Conservation (phyloP, 2,113 vertebrate species). For the Melanocharis versteri region DNA sequence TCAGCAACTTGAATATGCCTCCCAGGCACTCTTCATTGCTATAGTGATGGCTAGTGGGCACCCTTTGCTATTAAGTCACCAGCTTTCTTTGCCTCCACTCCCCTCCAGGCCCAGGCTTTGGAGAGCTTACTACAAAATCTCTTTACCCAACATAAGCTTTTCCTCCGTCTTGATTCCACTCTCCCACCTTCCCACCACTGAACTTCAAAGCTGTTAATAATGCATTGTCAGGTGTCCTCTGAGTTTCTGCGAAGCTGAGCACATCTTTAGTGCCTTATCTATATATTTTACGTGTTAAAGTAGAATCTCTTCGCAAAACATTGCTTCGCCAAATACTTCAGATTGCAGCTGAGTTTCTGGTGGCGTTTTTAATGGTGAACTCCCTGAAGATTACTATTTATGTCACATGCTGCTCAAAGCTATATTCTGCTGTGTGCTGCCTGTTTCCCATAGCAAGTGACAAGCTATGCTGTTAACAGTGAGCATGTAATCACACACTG, state of each 20-base stretch:
- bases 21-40: background rate
- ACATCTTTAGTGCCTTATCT: conserved; percentile 4
- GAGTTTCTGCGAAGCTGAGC: background rate
- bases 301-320: background rate
- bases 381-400: conserved; percentile 36
- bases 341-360: background rate
- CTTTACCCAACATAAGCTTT: background rate
- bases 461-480: conserved; percentile 46
- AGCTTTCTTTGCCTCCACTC: background rate
- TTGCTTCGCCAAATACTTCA: background rate
- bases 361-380: background rate
- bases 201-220: conserved; percentile 10
- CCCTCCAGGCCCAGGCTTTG: background rate
- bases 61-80: background rate
- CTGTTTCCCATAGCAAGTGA: conserved; percentile 35
- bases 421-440: conserved; percentile 22
- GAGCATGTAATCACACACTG: conserved; percentile 43
- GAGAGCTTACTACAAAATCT: background rate
- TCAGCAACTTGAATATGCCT: background rate
- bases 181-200: background rate
- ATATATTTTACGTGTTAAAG: conserved; percentile 42
- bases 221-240: background rate
- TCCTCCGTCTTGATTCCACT: background rate
- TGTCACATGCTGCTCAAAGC: conserved; percentile 53
- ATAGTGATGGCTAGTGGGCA: background rate